A percentile compares a stretch with the other conserved stretches of the same genome.
Evolutionary conservation across 2,113 vertebrate genomes (phyloP).

Genomic region (Myrmophylax atrothorax): DNA sequence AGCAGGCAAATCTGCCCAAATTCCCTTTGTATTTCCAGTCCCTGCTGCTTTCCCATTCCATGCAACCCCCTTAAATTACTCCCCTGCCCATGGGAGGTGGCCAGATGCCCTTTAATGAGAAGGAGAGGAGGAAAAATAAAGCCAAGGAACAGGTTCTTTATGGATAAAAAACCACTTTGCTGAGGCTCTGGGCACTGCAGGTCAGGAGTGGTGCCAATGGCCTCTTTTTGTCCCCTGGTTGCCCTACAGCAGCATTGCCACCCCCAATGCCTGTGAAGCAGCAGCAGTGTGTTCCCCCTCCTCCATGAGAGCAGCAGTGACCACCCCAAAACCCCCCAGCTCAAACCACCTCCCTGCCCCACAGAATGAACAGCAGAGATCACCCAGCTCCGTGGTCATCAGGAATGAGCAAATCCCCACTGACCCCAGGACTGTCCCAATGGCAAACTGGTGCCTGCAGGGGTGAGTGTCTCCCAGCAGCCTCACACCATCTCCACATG

Average conservation of each 20-base stretch:
- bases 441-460: not conserved
- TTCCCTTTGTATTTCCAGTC: accelerated
- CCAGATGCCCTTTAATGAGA: not conserved
- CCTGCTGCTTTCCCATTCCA: not conserved
- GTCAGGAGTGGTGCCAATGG: not conserved
- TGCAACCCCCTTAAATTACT: not conserved
- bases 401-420: not conserved
- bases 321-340: not conserved
- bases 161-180: accelerated
- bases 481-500: accelerated
- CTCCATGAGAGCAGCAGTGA: not conserved
- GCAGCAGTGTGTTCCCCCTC: accelerated
- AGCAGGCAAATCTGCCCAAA: not conserved
- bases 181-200: not conserved
- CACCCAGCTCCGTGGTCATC: not conserved
- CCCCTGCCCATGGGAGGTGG: not conserved
- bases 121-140: not conserved
- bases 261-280: not conserved
- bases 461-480: not conserved
- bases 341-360: not conserved
- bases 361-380: accelerated
- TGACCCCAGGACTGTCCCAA: not conserved
- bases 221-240: not conserved
- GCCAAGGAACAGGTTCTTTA: not conserved
- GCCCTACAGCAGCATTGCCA: not conserved